Conservation (phyloP, 1,140 invertebrate species). For the Ceratosolen solmsi region DNA sequence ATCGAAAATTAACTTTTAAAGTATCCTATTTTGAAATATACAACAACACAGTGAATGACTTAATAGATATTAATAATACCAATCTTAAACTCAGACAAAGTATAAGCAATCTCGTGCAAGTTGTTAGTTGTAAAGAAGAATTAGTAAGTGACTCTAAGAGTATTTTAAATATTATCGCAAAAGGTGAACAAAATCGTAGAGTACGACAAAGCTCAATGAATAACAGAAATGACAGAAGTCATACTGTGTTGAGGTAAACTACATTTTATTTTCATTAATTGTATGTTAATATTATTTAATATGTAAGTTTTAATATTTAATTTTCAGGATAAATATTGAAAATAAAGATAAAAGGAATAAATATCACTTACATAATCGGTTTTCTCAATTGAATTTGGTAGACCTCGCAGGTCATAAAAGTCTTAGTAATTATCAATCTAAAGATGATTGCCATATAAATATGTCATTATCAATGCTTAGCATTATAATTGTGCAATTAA, state of each 20-base stretch:
- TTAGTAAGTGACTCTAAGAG: conserved; percentile 77
- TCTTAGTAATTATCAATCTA: conserved; percentile 78
- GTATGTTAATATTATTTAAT: no score
- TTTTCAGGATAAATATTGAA: conserved; percentile 57
- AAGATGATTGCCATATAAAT: conserved; percentile 86
- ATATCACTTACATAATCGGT: conserved; percentile 72
- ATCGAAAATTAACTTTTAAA: conserved; percentile 80
- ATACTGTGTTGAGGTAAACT: conserved; percentile 80
- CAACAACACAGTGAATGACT: conserved; percentile 84
- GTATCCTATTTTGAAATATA: conserved; percentile 88
- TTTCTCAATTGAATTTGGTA: conserved; percentile 84
- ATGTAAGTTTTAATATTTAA: background rate
- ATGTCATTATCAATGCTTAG: conserved; percentile 67
- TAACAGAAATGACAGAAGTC: conserved; percentile 83
- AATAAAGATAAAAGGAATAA: conserved; percentile 61
- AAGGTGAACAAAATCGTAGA: conserved; percentile 80
- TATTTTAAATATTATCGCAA: conserved; percentile 77
- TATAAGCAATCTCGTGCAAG: conserved; percentile 71
- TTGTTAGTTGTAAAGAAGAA: conserved; percentile 77
- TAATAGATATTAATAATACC: conserved; percentile 76
- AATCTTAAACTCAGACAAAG: conserved; percentile 80
- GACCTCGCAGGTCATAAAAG: conserved; percentile 88
- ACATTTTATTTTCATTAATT: conserved; percentile 41
- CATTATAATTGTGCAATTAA: conserved; percentile 59
- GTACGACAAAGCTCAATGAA: conserved; percentile 86